These are phyloP conservation scores for Toxonevra muliebris DNA, from an alignment of 2,888 invertebrate genomes.

Conservation along the genomic window DNA sequence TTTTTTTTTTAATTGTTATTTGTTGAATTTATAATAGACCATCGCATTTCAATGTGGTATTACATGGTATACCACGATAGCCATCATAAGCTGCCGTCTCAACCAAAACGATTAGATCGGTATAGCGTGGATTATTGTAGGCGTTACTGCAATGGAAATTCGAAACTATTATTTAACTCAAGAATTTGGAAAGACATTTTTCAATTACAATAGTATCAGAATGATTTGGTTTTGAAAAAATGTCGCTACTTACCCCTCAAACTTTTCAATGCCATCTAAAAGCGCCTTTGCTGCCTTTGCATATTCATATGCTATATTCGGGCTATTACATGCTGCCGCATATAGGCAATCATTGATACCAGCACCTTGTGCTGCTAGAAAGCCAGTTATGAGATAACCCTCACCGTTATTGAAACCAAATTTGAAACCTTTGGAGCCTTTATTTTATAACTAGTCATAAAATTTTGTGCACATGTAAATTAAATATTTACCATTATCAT, in stretches of 20 bases:
- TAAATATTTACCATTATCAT: conserved; percentile 29
- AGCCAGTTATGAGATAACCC: conserved; percentile 66
- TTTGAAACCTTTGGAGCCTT: conserved; percentile 22
- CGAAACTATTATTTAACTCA: conserved; percentile 2
- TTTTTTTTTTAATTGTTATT: not conserved
- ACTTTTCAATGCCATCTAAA: conserved; percentile 74
- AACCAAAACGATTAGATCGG: conserved; percentile 71
- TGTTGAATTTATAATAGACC: conserved; percentile 42
- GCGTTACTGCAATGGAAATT: conserved; percentile 43
- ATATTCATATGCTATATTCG: conserved; percentile 75
- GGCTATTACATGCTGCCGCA: conserved; percentile 79
- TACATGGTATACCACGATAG: conserved; percentile 69
- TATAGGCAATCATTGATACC: conserved; percentile 78
- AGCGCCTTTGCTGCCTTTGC: conserved; percentile 80
- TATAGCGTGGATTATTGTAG: conserved; percentile 69
- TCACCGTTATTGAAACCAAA: conserved; percentile 74
- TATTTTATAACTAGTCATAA: not conserved
- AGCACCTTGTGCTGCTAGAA: conserved; percentile 78
- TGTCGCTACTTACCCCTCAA: conserved; percentile 71
- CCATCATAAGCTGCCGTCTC: conserved; percentile 76
- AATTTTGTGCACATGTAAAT: not conserved
- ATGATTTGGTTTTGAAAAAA: not conserved
- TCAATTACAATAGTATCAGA: not conserved
- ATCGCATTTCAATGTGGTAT: conserved; percentile 68
- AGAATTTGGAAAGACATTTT: not conserved